Percentiles rank a stretch among this genome's conserved stretches.
phyloP scores from a whole-genome alignment of 2,113 vertebrate species.

The Zosterops pallidus region DNA sequence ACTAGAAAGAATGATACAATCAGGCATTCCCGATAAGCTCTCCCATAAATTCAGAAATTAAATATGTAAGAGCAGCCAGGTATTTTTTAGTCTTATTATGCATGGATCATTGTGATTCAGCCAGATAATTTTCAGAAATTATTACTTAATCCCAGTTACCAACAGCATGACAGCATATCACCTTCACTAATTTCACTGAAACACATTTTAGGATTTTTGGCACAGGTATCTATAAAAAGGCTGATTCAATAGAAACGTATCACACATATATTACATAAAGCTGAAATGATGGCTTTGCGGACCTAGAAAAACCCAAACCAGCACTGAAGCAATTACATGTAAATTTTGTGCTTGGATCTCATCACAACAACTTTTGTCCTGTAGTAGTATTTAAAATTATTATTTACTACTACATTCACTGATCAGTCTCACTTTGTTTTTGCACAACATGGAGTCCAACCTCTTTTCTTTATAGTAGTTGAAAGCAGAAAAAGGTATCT shows the following conservation, averaged over 20 bases:
- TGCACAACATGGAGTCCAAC: background rate
- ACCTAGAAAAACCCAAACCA: background rate
- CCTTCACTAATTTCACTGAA: background rate
- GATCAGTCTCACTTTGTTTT: background rate
- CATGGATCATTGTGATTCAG: background rate
- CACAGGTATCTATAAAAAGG: background rate
- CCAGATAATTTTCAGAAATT: background rate
- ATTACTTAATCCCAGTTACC: background rate
- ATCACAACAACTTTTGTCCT: background rate
- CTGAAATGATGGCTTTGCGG: background rate
- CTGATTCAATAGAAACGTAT: background rate
- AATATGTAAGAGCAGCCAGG: background rate
- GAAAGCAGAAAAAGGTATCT: background rate
- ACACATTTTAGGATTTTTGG: background rate
- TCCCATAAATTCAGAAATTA: background rate
- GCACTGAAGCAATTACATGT: background rate
- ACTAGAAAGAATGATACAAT: background rate
- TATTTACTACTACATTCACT: background rate
- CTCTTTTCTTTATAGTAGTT: background rate
- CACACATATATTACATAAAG: background rate
- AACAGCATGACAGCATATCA: background rate
- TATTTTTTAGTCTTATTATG: background rate
- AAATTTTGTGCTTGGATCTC: background rate
- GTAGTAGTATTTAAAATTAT: background rate
- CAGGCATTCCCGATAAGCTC: background rate